Base-by-base conservation (phyloP, 2,888 invertebrate species). In the Agrypnus murinus region DNA sequence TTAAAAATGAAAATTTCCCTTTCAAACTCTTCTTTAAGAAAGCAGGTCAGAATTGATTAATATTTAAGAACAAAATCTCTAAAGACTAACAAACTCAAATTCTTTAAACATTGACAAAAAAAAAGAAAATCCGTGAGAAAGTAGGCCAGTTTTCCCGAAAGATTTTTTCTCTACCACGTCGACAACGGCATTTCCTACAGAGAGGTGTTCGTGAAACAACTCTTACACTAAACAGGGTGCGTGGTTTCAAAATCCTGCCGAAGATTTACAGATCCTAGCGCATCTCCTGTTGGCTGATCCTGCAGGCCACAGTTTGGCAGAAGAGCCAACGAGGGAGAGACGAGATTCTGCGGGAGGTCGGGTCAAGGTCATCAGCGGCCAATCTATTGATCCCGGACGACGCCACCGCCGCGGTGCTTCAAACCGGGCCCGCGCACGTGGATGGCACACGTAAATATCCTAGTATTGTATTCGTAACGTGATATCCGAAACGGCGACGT, bases 361-460 rank as follows among this genome's bases (percentile, higher is more conserved):
- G 84, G 84, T 84, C 83, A 84, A 84, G 83, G 83, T 83, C 80
- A 78, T 67, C 73, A 76, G 75, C 80, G 80, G 78, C 81, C 81
- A 82, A 82, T 81, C 82, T 83, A 83, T 83, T 83, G 83, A 83
- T 83, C 82, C 81, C 79, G 77, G 75, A 77, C 80, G 77, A 74
- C 79, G 78, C 77, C 77, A 75, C 71, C 50, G 50, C 62, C 74
- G 73, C 69, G 74, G 59, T 69, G 71, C 72, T 76, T 71, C 69
- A 69, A 72, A 65, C 72, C 71, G 69, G 72, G 65, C 70, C 64
- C 75, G 74, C 71, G 76, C 77, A 77, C 77, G 75, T 77, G 77
- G 77, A 72, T 72, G 57, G 69, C 65, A 75, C 70, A 69, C 75
- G 69, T 72, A 77, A 77, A 76, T 75, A 74, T 32, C 50, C 55